A percentile compares a stretch with the other conserved stretches of the same genome.
These are phyloP conservation scores for Anomalospiza imberbis DNA, from an alignment of 2,797 vertebrate species.

Conservation along the genomic window DNA sequence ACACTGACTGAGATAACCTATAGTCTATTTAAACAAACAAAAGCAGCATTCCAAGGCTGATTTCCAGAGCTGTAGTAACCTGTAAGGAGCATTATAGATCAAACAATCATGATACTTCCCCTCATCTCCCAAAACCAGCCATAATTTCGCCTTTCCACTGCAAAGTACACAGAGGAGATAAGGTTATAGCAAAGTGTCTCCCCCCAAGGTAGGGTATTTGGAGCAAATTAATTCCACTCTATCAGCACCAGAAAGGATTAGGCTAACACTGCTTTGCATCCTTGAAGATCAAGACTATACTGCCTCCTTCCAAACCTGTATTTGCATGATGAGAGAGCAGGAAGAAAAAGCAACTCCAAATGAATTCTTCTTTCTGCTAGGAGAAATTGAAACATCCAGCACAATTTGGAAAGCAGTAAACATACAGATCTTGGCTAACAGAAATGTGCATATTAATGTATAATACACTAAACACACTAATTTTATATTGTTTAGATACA, in stretches of 20 bases:
- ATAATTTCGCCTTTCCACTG: neutral
- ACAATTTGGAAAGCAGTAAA: neutral
- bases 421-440: neutral
- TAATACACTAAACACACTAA: neutral
- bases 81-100: neutral
- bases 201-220: neutral
- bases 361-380: neutral
- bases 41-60: neutral
- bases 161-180: neutral
- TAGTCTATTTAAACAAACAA: neutral
- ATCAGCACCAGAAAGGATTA: neutral
- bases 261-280: neutral
- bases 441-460: neutral
- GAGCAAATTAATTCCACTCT: neutral
- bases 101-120: fast-evolving
- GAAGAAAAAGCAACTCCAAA: neutral
- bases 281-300: neutral
- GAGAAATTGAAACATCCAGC: neutral
- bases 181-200: neutral
- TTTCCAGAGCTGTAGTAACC: neutral
- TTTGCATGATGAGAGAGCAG: neutral
- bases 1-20: neutral
- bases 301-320: neutral
- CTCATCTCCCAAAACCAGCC: neutral
- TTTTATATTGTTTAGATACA: neutral